Evolutionary conservation across 2,797 vertebrate species (phyloP).

Genomic region (Crocidura indochinensis): DNA sequence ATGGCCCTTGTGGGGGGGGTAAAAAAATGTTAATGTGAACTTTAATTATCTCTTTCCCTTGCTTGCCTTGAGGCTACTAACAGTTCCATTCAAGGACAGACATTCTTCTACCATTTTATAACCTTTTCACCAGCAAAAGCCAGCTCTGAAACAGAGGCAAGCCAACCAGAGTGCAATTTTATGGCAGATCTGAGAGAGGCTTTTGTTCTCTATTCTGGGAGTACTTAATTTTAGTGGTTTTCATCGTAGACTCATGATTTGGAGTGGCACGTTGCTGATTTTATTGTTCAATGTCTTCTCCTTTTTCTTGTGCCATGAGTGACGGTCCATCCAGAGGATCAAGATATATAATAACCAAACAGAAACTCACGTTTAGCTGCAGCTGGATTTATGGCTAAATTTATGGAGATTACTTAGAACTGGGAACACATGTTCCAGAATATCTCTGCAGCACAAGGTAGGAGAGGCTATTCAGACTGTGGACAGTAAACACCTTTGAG

Average conservation of each 20-base stretch:
- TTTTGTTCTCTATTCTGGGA: conserved; percentile 77
- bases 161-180: conserved; percentile 50
- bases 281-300: conserved; percentile 72
- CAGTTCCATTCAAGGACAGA: conserved; percentile 26
- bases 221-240: conserved; percentile 53
- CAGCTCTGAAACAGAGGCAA: not conserved
- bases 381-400: conserved; percentile 73
- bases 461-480: not conserved
- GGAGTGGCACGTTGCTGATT: conserved; percentile 65
- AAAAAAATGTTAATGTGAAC: not conserved
- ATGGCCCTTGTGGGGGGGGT: too few relatives aligned
- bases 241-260: conserved; percentile 73
- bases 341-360: conserved; percentile 80
- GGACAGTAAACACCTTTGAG: conserved; percentile 76
- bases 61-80: conserved; percentile 71
- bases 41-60: conserved; percentile 69
- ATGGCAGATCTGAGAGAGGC: conserved; percentile 47
- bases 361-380: conserved; percentile 79
- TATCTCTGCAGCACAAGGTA: conserved; percentile 53
- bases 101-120: conserved; percentile 54
- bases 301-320: conserved; percentile 70
- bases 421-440: conserved; percentile 79
- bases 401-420: conserved; percentile 73
- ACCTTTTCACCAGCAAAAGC: not conserved
- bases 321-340: conserved; percentile 75